Conservation (phyloP, 2,797 vertebrate species). For the Nyctalus aviator region DNA sequence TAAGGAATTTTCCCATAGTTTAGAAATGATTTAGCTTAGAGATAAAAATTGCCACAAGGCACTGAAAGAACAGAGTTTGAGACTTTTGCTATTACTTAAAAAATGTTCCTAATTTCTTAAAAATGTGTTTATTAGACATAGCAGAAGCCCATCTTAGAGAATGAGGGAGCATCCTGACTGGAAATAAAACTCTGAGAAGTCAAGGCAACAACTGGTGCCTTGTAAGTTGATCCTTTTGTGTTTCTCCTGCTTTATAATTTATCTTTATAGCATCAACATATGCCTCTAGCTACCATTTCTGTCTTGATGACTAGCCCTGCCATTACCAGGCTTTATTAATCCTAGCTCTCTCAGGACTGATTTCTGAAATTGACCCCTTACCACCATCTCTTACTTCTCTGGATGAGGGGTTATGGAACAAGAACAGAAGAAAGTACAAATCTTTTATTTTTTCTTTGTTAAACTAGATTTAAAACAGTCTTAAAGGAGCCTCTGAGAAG, state of each 20-base stretch:
- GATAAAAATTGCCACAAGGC: neutral
- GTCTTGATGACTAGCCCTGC: neutral
- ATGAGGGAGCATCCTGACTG: neutral
- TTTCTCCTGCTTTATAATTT: neutral
- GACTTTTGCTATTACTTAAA: conserved; percentile 25
- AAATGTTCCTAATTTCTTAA: conserved; percentile 44
- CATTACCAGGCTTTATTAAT: neutral
- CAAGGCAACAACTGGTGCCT: neutral
- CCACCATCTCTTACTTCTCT: neutral
- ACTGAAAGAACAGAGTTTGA: conserved; percentile 20
- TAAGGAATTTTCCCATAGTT: neutral
- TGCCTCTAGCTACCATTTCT: conserved; percentile 4
- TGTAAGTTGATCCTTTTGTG: neutral
- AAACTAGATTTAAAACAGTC: neutral
- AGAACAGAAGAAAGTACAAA: neutral
- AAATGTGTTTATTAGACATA: neutral
- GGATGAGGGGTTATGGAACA: neutral
- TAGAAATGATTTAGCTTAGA: conserved; percentile 18
- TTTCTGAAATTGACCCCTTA: neutral
- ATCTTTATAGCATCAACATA: neutral
- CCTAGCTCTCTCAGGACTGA: neutral
- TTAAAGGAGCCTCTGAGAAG: conserved; percentile 15
- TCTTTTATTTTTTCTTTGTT: neutral
- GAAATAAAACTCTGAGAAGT: neutral
- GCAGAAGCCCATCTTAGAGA: neutral